Evolutionary conservation across 2,113 vertebrate genomes (phyloP).

Genomic region (Chloropsis hardwickii): DNA sequence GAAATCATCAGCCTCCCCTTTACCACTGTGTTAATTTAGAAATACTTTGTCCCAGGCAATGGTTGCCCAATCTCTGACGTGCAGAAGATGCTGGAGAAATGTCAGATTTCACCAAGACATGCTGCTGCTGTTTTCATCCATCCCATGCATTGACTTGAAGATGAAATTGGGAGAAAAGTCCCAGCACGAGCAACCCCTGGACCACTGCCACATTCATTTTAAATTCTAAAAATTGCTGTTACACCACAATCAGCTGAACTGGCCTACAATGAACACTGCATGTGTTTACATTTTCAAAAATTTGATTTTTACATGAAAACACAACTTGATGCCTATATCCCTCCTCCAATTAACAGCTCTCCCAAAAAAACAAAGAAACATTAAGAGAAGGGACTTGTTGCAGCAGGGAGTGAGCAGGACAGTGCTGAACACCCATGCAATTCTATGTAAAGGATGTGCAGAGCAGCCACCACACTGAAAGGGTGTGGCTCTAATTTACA

Average conservation of each 20-base stretch:
- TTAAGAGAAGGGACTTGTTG: background rate
- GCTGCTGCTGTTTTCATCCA: background rate
- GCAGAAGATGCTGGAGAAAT: background rate
- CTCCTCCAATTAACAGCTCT: background rate
- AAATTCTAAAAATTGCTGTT: background rate
- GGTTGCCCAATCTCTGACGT: background rate
- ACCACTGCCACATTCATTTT: background rate
- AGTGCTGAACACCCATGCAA: rapidly evolving
- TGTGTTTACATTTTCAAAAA: background rate
- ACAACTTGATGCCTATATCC: background rate
- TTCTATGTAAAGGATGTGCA: background rate
- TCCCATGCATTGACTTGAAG: background rate
- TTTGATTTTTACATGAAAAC: background rate
- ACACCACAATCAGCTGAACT: background rate
- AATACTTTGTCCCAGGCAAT: background rate
- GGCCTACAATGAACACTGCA: background rate
- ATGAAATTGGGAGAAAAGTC: background rate
- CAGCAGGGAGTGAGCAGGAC: background rate
- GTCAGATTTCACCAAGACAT: background rate
- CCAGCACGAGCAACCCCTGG: background rate
- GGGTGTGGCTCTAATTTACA: background rate
- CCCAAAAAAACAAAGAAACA: background rate
- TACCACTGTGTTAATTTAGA: background rate
- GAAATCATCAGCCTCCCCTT: background rate
- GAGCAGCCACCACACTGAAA: background rate